Evolutionary conservation across 2,888 invertebrate genomes (phyloP).

Genomic region (Sinopyrophorus schimmeli): DNA sequence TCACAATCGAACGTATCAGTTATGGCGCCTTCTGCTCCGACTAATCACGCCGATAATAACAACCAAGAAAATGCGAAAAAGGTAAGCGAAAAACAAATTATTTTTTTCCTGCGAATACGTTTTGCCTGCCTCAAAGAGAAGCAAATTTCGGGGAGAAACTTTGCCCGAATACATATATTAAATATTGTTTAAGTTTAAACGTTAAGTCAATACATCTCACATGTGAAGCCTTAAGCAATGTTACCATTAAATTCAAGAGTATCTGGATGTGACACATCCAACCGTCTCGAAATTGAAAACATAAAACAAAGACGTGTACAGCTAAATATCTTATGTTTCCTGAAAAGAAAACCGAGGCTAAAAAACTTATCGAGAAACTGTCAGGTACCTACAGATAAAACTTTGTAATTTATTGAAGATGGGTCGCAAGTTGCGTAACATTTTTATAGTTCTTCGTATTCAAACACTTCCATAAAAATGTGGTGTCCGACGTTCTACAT

Average conservation of each 20-base stretch:
- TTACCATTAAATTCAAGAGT: slow-evolving; percentile 22
- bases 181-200: slow-evolving; percentile 8
- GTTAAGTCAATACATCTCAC: slow-evolving; percentile 11
- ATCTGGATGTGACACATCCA: slow-evolving; percentile 25
- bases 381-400: slow-evolving; percentile 21
- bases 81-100: slow-evolving; percentile 64
- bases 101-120: too few species aligned
- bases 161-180: too few species aligned
- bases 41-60: slow-evolving; percentile 80
- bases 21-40: slow-evolving; percentile 88
- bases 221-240: slow-evolving; percentile 16
- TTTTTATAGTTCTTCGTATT: slow-evolving; percentile 12
- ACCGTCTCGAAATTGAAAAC: slow-evolving; percentile 24
- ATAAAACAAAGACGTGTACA: slow-evolving; percentile 21
- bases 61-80: slow-evolving; percentile 93
- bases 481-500: too few species aligned
- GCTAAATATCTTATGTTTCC: slow-evolving; percentile 19
- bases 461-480: not conserved
- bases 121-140: too few species aligned
- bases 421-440: slow-evolving; percentile 2
- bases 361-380: slow-evolving; percentile 23
- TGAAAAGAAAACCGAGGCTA: slow-evolving; percentile 13
- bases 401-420: slow-evolving; percentile 19
- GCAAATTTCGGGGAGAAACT: too few species aligned
- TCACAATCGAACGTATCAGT: slow-evolving; percentile 93